Conservation (phyloP, 2,888 invertebrate species). For the Theristus sp. region DNA sequence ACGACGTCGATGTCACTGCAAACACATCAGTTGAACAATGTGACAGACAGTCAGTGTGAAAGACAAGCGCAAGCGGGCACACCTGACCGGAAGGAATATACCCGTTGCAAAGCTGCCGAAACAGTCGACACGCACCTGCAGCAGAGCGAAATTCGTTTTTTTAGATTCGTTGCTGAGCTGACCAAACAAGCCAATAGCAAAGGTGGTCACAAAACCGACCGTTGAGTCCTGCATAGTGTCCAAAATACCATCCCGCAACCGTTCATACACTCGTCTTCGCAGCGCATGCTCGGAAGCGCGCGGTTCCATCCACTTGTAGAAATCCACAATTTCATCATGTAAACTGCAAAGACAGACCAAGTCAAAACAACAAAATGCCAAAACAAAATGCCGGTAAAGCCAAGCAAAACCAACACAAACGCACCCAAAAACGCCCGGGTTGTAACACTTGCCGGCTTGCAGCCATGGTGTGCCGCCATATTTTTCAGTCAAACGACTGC, state of each 20-base stretch:
- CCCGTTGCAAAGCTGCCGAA: constrained; percentile 1
- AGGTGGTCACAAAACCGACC: too few relatives aligned
- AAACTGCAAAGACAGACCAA: constrained; percentile 39
- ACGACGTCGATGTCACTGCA: constrained; percentile 54
- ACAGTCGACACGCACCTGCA: too few relatives aligned
- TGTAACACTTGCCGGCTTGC: background rate
- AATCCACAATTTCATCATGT: constrained; percentile 89
- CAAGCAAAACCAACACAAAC: background rate
- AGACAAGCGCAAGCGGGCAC: background rate
- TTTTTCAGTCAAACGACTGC: background rate
- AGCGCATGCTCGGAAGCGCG: constrained; percentile 71
- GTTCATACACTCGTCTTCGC: constrained; percentile 63
- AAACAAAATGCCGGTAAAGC: background rate
- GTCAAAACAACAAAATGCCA: too few relatives aligned
- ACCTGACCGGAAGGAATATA: background rate
- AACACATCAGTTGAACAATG: constrained; percentile 12
- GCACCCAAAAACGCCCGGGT: background rate
- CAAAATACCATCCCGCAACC: constrained; percentile 66
- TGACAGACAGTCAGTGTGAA: too few relatives aligned
- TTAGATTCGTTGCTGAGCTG: too few relatives aligned
- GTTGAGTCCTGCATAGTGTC: constrained; percentile 55
- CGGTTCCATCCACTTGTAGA: constrained; percentile 79
- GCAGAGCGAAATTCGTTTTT: too few relatives aligned
- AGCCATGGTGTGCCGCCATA: background rate
- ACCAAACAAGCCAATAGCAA: too few relatives aligned